Evolutionary conservation across 2,113 vertebrate genomes (phyloP).

Genomic region (Carassius carassius): DNA sequence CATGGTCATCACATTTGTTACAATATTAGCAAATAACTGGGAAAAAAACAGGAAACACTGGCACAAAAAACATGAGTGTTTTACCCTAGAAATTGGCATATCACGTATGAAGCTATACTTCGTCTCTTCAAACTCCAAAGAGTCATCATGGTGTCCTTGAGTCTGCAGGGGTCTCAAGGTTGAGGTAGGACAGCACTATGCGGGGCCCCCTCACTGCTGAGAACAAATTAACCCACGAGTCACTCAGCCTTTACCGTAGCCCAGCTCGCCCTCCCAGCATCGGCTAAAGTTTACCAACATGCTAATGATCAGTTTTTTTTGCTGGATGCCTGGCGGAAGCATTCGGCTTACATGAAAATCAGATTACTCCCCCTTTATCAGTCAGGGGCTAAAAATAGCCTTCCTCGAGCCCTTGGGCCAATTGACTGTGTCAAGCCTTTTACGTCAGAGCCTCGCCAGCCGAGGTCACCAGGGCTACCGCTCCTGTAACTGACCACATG

Average conservation of each 20-base stretch:
- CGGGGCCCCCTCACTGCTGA: neutral
- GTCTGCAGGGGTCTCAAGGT: slow-evolving; percentile 11
- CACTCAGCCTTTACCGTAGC: slow-evolving; percentile 15
- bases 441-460: too few species aligned
- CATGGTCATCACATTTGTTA: too few species aligned
- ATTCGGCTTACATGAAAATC: slow-evolving; percentile 43
- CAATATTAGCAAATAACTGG: too few species aligned
- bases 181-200: neutral
- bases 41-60: too few species aligned
- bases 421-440: too few species aligned
- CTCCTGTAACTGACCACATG: too few species aligned
- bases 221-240: slow-evolving; percentile 37
- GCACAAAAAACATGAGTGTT: neutral
- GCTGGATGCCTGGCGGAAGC: slow-evolving; percentile 39
- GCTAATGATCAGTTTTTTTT: slow-evolving; percentile 29
- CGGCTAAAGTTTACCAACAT: slow-evolving; percentile 44
- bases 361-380: slow-evolving; percentile 46
- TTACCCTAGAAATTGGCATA: neutral
- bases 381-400: slow-evolving; percentile 41
- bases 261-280: neutral
- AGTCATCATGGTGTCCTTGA: neutral
- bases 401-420: neutral
- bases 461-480: too few species aligned
- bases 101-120: neutral
- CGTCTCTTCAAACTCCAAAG: neutral